These are phyloP conservation scores for Polypterus bichir DNA, from an alignment of 2,113 vertebrate species.

Conservation along the genomic window DNA sequence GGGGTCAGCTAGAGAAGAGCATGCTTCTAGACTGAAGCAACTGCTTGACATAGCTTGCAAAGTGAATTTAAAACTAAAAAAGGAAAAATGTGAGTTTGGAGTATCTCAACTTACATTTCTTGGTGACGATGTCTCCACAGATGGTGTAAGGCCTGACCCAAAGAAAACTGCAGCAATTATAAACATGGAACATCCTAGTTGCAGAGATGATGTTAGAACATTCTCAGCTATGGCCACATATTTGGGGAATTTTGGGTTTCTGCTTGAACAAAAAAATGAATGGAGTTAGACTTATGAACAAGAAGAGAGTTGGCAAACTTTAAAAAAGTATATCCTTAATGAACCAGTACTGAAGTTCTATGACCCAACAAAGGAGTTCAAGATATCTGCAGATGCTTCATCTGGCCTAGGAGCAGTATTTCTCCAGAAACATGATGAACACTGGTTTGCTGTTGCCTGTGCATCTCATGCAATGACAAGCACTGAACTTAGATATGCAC, in stretches of 20 bases:
- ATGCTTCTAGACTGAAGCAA: slow-evolving; percentile 3
- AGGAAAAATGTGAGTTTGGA: slow-evolving; percentile 18
- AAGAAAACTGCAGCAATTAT: slow-evolving; percentile 18
- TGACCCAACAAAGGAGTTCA: no score
- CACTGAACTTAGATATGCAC: no score
- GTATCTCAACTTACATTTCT: slow-evolving; percentile 16
- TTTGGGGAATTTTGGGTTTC: slow-evolving; percentile 11
- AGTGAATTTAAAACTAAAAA: slow-evolving; percentile 15
- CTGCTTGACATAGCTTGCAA: slow-evolving; percentile 7
- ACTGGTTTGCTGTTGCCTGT: no score
- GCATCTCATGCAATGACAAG: no score
- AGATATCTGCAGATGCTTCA: no score
- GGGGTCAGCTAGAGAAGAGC: slow-evolving; percentile 2
- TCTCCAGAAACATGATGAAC: no score
- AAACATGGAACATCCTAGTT: slow-evolving; percentile 10
- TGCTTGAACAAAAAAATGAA: slow-evolving; percentile 12
- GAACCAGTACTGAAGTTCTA: no score
- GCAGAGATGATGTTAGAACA: slow-evolving; percentile 15
- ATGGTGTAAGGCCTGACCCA: slow-evolving; percentile 11
- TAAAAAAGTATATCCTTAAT: slow-evolving; percentile 10
- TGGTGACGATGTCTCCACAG: slow-evolving; percentile 17
- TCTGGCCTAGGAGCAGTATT: no score
- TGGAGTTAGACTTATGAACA: slow-evolving; percentile 15
- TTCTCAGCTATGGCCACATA: slow-evolving; percentile 19
- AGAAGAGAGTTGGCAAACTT: slow-evolving; percentile 3